Evolutionary conservation across 2,888 invertebrate genomes (phyloP).

Genomic region (Synanthedon andrenaeformis): DNA sequence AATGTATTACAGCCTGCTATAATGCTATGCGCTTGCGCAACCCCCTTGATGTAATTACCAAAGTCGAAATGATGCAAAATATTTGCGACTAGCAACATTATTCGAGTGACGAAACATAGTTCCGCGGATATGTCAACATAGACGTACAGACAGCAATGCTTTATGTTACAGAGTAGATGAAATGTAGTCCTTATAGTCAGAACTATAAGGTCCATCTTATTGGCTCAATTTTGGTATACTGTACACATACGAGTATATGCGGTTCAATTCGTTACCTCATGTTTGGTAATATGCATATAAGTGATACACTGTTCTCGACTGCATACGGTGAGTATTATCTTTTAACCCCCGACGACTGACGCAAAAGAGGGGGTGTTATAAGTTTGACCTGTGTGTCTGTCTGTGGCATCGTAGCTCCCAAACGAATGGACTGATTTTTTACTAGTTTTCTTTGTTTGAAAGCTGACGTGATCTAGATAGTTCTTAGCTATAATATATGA

Average conservation of each 20-base stretch:
- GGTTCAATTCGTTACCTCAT: constrained; percentile 36
- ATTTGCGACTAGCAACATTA: constrained; percentile 37
- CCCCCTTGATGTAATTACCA: constrained; percentile 1
- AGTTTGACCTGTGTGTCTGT: no score
- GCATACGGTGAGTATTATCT: constrained; percentile 8
- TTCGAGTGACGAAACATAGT: constrained; percentile 41
- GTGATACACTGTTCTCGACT: constrained; percentile 24
- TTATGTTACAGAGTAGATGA: no score
- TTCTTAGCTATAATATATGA: neutral
- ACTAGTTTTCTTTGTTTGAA: no score
- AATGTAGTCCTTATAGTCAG: no score
- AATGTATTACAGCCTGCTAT: neutral
- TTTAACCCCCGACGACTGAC: neutral
- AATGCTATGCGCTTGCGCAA: constrained; percentile 5
- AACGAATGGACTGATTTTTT: no score
- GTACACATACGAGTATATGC: neutral
- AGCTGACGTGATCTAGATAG: no score
- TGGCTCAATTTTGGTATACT: constrained; percentile 42
- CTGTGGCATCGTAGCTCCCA: no score
- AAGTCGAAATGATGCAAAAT: constrained; percentile 30
- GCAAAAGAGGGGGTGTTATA: no score
- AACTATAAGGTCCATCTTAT: constrained; percentile 10
- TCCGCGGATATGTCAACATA: constrained; percentile 62
- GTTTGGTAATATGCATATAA: constrained; percentile 54
- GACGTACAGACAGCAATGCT: constrained; percentile 15